Evolutionary conservation across 2,888 invertebrate genomes (phyloP).

Genomic region (Melanophora roralis): DNA sequence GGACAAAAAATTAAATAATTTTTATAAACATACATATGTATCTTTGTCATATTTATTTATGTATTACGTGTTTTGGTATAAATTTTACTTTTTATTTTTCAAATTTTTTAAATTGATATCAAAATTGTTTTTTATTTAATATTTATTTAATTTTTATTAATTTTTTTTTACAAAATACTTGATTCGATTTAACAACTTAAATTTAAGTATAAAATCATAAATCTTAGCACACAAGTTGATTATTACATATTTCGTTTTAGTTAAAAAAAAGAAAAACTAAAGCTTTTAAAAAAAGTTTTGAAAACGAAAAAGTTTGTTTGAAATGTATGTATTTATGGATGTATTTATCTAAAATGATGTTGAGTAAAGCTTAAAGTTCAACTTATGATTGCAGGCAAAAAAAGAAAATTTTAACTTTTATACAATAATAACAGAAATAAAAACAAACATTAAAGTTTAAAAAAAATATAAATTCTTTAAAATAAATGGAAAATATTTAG

Average conservation of each 20-base stretch:
- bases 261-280: background rate
- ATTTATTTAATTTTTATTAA: background rate
- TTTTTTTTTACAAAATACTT: conserved; percentile 33
- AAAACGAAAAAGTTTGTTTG: background rate
- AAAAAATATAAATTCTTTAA: no score
- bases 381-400: background rate
- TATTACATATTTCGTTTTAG: background rate
- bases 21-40: background rate
- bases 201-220: conserved; percentile 3
- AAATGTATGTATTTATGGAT: background rate
- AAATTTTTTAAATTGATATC: conserved; percentile 17
- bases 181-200: conserved; percentile 45
- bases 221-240: conserved; percentile 18
- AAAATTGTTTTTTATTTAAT: conserved; percentile 21
- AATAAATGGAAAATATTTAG: background rate
- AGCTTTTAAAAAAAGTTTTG: background rate
- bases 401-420: conserved; percentile 31
- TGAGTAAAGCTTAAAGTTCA: no score
- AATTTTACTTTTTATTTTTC: conserved; percentile 4
- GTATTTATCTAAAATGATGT: background rate
- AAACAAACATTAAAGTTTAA: conserved; percentile 29
- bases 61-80: background rate
- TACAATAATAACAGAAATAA: conserved; percentile 34
- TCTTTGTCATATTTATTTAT: no score
- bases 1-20: conserved; percentile 25